Base-by-base conservation (phyloP, 2,888 invertebrate species). In the Drosophila nr. medialis region DNA sequence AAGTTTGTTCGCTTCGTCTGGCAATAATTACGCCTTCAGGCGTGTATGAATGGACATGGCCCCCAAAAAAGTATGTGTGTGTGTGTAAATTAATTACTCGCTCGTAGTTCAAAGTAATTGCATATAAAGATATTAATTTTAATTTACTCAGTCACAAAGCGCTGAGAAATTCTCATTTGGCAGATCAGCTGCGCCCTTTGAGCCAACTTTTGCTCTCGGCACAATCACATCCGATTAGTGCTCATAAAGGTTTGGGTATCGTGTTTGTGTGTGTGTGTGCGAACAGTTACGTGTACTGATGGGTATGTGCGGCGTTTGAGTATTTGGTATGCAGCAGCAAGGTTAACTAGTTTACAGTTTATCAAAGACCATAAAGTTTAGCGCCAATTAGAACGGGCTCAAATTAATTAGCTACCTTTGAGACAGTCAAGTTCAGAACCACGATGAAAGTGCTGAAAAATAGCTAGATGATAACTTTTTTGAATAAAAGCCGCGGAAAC, bases 11-110 rank as follows among this genome's bases (percentile, higher is more conserved):
- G 58, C 36, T 32, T 65, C 58, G 50, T 53, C 62, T 56, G 63
- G 42, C 69, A 80, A 83, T 90, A 83, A 77, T 83, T 84, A 77
- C 73, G 72, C 77, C 64, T 51, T 60, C 77, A 74, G 70, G 36
- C 34, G 29, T 27, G 30, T 13, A 11, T 62, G 50, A 45, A 45
- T 29, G 45, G 24, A 34, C 40, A 72, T 62, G 45, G 65, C 54
- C 45, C 15, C 10, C 1, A n/a, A 36, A 61, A 38, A 38, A 49
- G 10, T 1, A 49, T 34, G 24, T 34, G 38, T 30, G 21, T 34
- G 21, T n/a, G 34, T 55, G 54, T 11, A 13, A 42, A 48, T n/a
- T 49, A 40, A 15, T 21, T 45, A 24, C 8, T 24, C 8, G n/a
- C 59, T 53, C 15, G 15, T 15, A 61, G 64, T 30, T 40, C 53